Base-by-base conservation (phyloP, 1,140 invertebrate species). In the Bombus turneri region DNA sequence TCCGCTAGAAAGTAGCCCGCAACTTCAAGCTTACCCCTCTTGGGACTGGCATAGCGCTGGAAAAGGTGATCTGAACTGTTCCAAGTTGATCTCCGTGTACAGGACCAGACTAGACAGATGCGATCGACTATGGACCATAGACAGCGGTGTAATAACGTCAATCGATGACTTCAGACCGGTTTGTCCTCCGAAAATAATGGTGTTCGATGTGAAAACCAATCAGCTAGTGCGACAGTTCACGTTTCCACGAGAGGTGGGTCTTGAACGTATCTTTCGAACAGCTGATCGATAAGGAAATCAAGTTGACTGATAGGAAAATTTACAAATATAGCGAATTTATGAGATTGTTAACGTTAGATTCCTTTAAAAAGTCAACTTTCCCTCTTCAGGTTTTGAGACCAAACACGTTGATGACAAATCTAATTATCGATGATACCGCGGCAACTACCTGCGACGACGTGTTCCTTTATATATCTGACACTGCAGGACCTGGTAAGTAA, bases 101-200 rank as follows among this genome's bases (percentile, higher is more conserved):
- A 95, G 97, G 12, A 94, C 97, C 2, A 96, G 96, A 8, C 92
- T 96, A 6, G 97, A 98, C 91, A 96, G 96, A 12, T 98, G 97
- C 93, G 97, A 97, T 91, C 95, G 97, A 41, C 92, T 98, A 3
- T 98, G 97, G 97, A 96, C 97, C 2, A 90, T 97, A 31, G 96
- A 97, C 93, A 96, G 96, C 34, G 98, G 98, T 0, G 95, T 98
- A 0, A 96, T 97, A 79, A 97, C 97, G 18, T 97, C 97, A 0
- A 92, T 98, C 28, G 97, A 97, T 80, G 97, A 98, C 89, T 98
- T 97, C 94, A 96, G 95, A 28, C 95, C 96, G 12, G 96, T 97
- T 28, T 98, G 98, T 91, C 96, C 97, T 0, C 98, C 98, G 0
- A 98, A 98, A 94, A 95, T 98, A 37, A 95, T 98, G 28, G 96